These are phyloP conservation scores for Henicopernis longicauda DNA, from an alignment of 2,113 vertebrate species.

Conservation along the genomic window DNA sequence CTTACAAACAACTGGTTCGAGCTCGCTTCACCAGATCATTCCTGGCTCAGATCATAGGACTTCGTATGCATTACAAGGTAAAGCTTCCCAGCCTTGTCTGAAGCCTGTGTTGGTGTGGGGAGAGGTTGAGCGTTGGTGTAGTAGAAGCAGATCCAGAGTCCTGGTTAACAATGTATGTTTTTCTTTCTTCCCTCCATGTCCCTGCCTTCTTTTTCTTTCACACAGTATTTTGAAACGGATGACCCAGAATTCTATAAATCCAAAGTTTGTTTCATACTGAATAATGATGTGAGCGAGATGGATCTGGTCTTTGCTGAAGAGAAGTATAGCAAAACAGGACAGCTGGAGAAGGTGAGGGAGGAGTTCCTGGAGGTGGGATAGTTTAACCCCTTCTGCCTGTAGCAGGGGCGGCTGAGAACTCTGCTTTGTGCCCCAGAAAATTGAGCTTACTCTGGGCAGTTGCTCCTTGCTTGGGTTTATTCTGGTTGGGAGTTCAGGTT, in stretches of 20 bases:
- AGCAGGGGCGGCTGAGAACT: not conserved
- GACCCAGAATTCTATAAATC: constrained; percentile 99
- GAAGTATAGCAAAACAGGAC: constrained; percentile 92
- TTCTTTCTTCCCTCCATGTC: not conserved
- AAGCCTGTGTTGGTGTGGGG: not conserved
- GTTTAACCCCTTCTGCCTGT: not conserved
- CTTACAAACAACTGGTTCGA: constrained; percentile 93
- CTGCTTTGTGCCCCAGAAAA: not conserved
- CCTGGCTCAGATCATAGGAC: constrained; percentile 96
- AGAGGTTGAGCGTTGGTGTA: not conserved
- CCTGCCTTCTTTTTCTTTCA: not conserved
- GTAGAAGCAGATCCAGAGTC: not conserved
- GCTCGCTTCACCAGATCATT: constrained; percentile 97
- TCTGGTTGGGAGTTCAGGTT: not conserved
- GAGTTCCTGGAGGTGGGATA: not conserved
- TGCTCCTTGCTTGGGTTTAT: not conserved
- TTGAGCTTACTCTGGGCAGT: not conserved
- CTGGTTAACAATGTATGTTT: not conserved
- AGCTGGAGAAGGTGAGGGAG: constrained; percentile 91
- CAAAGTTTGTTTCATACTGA: constrained; percentile 97
- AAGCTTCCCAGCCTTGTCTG: not conserved
- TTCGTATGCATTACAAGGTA: constrained; percentile 99
- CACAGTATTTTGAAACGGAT: constrained; percentile 96
- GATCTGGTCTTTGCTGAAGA: constrained; percentile 98
- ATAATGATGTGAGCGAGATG: constrained; percentile 98